Evolutionary conservation across 2,888 invertebrate genomes (phyloP), one percentile per base, ranked within the genome.

Genomic region (Xestia ashworthii): DNA sequence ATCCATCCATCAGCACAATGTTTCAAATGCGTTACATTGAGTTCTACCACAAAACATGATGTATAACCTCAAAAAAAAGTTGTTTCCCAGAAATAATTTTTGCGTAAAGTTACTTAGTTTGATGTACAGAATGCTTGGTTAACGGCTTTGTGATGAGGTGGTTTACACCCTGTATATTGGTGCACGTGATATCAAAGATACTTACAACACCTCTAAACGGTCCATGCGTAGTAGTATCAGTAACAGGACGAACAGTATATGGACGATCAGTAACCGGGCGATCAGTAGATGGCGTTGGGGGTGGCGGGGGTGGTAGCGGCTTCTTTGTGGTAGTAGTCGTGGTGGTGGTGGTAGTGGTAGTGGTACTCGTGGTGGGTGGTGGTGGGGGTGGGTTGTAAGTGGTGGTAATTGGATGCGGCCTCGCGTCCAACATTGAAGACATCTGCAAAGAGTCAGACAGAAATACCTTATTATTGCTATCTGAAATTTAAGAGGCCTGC

Each of bases 401-500:
- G 8, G 64, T 64, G 46, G 77, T 67, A 41, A 14, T 55, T 32
- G 74, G n/a, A 9, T n/a, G 44, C 0, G 55, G 16, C 5, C 58
- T 65, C 8, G 32, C 14, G 12, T 82, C 82, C 16, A 82, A 53
- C n/a, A 84, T 8, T 8, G 82, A 84, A 41, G 84, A 66, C 80
- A 82, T 82, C 87, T 74, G 66, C 9, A 58, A 70, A 69, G 16
- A 76, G 3, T 50, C 12, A 46, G 16, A 46, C 1, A 41, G 11
- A 14, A 44, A 65, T 44, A 44, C 5, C 1, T 41, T 64, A 41
- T 22, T 32, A 32, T 32, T 32, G 3, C 32, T 32, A 32, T 32
- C 32, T 32, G 32, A 32, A 32, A 32, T 32, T 32, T 32, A 32
- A 32, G n/a, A n/a, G n/a, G n/a, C n/a, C n/a, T n/a, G n/a, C n/a